phyloP scores from a whole-genome alignment of 2,888 invertebrate genomes.

The Platycheirus rosarum region DNA sequence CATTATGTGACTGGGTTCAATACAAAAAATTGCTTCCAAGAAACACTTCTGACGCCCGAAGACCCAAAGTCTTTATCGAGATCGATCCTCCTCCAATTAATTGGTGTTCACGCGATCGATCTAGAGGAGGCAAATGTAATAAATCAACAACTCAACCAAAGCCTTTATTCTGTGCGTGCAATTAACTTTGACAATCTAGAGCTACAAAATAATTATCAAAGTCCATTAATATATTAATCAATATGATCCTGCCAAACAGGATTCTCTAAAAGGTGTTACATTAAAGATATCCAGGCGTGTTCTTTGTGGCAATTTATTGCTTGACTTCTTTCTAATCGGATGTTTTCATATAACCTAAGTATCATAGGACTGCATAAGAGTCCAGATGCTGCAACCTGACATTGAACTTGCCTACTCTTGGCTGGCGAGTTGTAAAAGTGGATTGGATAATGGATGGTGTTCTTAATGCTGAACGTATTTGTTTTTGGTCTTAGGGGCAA shows the following conservation, averaged over 20 bases:
- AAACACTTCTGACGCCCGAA: not conserved
- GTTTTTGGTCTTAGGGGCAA: too few species aligned
- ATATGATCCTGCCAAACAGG: conserved; percentile 17
- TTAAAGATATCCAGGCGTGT: not conserved
- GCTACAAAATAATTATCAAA: not conserved
- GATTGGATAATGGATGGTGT: too few species aligned
- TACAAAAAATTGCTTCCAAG: not conserved
- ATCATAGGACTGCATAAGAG: too few species aligned
- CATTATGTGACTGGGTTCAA: too few species aligned
- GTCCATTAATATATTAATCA: not conserved
- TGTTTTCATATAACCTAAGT: too few species aligned
- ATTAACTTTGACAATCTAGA: not conserved
- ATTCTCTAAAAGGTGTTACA: conserved; percentile 15
- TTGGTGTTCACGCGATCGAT: not conserved
- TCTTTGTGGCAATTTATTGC: conserved; percentile 28
- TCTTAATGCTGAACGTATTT: too few species aligned
- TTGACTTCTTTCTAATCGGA: not conserved
- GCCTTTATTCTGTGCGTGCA: not conserved
- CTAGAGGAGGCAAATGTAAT: not conserved
- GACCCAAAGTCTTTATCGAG: not conserved
- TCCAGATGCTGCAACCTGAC: too few species aligned
- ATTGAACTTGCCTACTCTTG: too few species aligned
- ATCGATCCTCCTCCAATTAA: not conserved
- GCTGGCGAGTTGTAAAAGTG: too few species aligned
- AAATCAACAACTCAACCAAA: not conserved